Base-by-base conservation (phyloP, 2,113 vertebrate genomes). In the Sinocyclocheilus grahami region DNA sequence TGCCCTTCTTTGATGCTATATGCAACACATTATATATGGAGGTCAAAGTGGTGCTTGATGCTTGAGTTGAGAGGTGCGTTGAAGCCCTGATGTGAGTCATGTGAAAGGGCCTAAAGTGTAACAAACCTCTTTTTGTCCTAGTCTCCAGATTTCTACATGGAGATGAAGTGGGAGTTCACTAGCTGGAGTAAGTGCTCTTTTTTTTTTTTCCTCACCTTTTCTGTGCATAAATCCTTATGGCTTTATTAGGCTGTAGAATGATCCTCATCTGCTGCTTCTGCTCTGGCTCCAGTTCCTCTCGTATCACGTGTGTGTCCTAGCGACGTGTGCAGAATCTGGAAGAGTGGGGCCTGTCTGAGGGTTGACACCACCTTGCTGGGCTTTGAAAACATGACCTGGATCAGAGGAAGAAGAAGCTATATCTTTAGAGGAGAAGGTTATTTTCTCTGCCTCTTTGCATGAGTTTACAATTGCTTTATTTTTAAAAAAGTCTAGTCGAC, bases 321-420 rank as follows among this genome's bases (percentile, higher is more conserved):
- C 0, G 98, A 99, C 9, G 95, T 98, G 75, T 99, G 98, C 86
- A 97, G 97, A 76, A 98, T 99, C 87, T 99, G 98, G 98, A 99
- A 99, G 92, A 99, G 97, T 0, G 98, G 97, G 0, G 95, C 98
- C 85, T 97, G 96, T 89, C 92, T 99, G 84, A 96, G 98, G 0
- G 98, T 99, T 0, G 98, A 99, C 77, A 96, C 97, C 91, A 99
- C 98, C 0, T 89, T 99, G 80, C 93, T 99, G 58, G 97, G 97
- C 69, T 99, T 99, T 24, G 97, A 99, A 85, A 99, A 99, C 90
- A 99, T 98, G 98, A 98, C 96, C 71, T 99, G 98, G 98, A 97
- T 97, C 90, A 95, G 98, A 92, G 98, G 98, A 62, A 94, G 94
- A 71, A 95, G 97, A 12, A 99, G 97, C 86, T 97, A 99, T 91